Evolutionary conservation across 2,797 vertebrate genomes (phyloP), one percentile per base, ranked within the genome.

Genomic region (Leptoclinus maculatus): DNA sequence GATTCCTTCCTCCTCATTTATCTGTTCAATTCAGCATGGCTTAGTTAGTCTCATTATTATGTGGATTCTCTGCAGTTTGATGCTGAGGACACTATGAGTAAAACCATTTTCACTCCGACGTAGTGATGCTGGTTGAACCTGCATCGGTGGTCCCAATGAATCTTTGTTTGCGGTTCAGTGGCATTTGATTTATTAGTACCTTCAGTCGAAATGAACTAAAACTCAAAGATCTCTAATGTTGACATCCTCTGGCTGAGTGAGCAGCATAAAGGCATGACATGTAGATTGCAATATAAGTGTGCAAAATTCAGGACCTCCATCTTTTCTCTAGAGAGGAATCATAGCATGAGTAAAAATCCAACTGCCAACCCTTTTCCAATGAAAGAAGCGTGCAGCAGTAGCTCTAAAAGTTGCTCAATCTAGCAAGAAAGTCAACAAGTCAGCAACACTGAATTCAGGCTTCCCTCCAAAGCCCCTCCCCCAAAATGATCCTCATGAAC

Each of bases 1-100:
- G 49, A 74, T 66, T 79, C 63, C 66, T 67, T 73, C 36, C 25
- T 85, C 56, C 41, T 82, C 71, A 76, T 86, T 82, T 74, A 78
- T 79, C 63, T 71, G 41, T 59, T 76, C 41, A 64, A 13, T 71
- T 68, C 66, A 66, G 45, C 17, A 5, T 19, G 32, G 47, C 66
- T 83, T 57, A 45, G 16, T 70, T 58, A 53, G 49, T 62, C 25
- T 71, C 39, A 29, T 84, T 76, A 29, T 84, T 76, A 58, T 74
- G 71, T 79, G 63, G 53, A 32, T 75, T 78, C 21, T 57, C 32
- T 38, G 25, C 16, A 19, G 2, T 66, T 49, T 66, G 29, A 81
- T 78, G 27, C 41, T 10, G 32, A 54, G 38, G 11, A 73, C 27
- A 56, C 21, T 14, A 49, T 41, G n/a, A 74, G 45, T 66, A 34